Evolutionary conservation across 2,888 invertebrate genomes (phyloP).

Genomic region (Syritta pipiens): DNA sequence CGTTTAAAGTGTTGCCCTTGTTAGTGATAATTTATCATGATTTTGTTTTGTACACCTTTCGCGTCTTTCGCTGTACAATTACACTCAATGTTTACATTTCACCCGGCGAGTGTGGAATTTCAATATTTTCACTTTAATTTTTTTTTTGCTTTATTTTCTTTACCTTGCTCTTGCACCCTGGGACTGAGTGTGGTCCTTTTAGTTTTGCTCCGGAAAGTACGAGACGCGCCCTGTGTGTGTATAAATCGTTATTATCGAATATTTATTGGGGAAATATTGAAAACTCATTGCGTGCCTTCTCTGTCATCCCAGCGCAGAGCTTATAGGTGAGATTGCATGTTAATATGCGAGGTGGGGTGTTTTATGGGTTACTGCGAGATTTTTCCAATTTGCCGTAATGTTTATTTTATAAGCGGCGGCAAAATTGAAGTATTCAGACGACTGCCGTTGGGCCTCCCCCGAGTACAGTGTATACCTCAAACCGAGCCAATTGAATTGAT

Average conservation of each 20-base stretch:
- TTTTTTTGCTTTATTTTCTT: too few species aligned
- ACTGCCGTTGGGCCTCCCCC: background rate
- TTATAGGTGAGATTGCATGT: slow-evolving; percentile 64
- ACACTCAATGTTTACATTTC: background rate
- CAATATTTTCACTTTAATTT: slow-evolving; percentile 14
- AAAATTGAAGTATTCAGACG: slow-evolving; percentile 58
- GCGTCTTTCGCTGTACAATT: slow-evolving; percentile 11
- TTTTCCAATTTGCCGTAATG: slow-evolving; percentile 68
- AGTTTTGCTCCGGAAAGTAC: slow-evolving; percentile 15
- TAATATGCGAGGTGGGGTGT: slow-evolving; percentile 47
- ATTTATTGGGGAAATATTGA: slow-evolving; percentile 71
- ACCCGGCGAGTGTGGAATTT: slow-evolving; percentile 56
- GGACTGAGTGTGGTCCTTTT: slow-evolving; percentile 13
- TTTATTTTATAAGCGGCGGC: slow-evolving; percentile 66
- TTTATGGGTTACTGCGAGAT: slow-evolving; percentile 58
- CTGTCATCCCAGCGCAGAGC: background rate
- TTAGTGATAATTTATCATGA: slow-evolving; percentile 71
- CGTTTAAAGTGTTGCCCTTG: slow-evolving; percentile 71
- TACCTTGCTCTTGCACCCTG: background rate
- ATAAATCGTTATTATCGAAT: slow-evolving; percentile 71
- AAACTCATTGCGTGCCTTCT: slow-evolving; percentile 66
- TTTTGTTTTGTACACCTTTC: slow-evolving; percentile 62
- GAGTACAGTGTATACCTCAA: background rate
- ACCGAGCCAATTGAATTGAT: slow-evolving; percentile 51
- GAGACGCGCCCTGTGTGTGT: slow-evolving; percentile 22